Evolutionary conservation across 2,888 invertebrate species (phyloP).

Genomic region (Marasmarcha lunaedactyla): DNA sequence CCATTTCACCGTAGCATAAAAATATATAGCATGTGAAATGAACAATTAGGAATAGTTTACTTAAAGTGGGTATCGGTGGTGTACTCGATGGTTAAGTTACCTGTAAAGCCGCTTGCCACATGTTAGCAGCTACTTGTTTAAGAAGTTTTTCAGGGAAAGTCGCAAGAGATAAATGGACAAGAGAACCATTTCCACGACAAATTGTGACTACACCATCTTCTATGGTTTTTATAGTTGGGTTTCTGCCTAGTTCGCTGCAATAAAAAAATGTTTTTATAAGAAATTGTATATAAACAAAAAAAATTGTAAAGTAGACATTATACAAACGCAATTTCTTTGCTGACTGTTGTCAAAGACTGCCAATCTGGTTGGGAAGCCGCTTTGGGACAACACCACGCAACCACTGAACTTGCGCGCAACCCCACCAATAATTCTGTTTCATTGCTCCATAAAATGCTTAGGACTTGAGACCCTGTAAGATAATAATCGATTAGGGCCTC

Average conservation of each 20-base stretch:
- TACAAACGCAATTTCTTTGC: conserved; percentile 47
- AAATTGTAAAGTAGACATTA: conserved; percentile 14
- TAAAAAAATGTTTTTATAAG: neutral
- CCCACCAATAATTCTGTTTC: conserved; percentile 58
- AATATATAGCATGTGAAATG: no score
- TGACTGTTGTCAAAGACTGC: conserved; percentile 50
- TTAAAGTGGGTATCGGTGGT: no score
- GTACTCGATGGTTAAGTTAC: conserved; percentile 61
- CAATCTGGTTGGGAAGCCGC: conserved; percentile 52
- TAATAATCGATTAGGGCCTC: neutral
- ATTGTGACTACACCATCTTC: conserved; percentile 87
- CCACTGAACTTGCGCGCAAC: conserved; percentile 47
- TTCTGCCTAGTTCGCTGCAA: conserved; percentile 86
- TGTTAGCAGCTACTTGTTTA: conserved; percentile 74
- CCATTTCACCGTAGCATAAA: no score
- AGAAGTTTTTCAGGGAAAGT: conserved; percentile 75
- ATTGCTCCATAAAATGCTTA: conserved; percentile 55
- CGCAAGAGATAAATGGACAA: conserved; percentile 79
- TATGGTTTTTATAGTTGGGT: conserved; percentile 84
- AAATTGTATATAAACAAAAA: neutral
- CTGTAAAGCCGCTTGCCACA: conserved; percentile 88
- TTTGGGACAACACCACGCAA: conserved; percentile 59
- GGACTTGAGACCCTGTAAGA: conserved; percentile 47
- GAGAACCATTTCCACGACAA: conserved; percentile 89
- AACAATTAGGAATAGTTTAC: no score